Conservation (phyloP, 2,113 vertebrate genomes). For the Lycaon pictus region DNA sequence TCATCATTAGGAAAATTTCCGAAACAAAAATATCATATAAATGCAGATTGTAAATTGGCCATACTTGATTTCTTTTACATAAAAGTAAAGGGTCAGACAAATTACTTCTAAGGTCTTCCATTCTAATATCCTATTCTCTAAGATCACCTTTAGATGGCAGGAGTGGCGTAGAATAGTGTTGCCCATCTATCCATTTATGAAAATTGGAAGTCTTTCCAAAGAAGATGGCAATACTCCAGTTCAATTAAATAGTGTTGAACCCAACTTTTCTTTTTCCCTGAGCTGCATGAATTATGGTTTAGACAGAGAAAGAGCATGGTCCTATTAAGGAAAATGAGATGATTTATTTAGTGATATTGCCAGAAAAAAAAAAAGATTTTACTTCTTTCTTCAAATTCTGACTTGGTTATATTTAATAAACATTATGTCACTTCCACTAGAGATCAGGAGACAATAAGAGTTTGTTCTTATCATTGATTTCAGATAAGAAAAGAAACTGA, state of each 20-base stretch:
- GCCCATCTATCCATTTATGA: background rate
- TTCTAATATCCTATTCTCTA: background rate
- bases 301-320: background rate
- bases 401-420: slow-evolving; percentile 27
- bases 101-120: slow-evolving; percentile 5
- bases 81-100: background rate
- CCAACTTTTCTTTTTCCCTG: background rate
- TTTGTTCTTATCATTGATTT: slow-evolving; percentile 84
- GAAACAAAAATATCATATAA: slow-evolving; percentile 32
- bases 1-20: background rate
- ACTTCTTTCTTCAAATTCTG: background rate
- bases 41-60: background rate
- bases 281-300: background rate
- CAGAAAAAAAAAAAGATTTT: background rate
- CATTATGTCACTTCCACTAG: background rate
- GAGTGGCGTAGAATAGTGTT: background rate
- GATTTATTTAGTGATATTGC: background rate
- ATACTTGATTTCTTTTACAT: slow-evolving; percentile 15
- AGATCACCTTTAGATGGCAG: slow-evolving; percentile 21
- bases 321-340: background rate
- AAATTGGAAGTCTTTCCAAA: slow-evolving; percentile 44
- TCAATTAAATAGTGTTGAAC: background rate
- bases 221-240: background rate
- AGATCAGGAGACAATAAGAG: background rate
- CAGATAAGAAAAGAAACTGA: slow-evolving; percentile 90